These are phyloP conservation scores for Vulpes ferrilata DNA, from an alignment of 2,113 vertebrate species.

Conservation along the genomic window DNA sequence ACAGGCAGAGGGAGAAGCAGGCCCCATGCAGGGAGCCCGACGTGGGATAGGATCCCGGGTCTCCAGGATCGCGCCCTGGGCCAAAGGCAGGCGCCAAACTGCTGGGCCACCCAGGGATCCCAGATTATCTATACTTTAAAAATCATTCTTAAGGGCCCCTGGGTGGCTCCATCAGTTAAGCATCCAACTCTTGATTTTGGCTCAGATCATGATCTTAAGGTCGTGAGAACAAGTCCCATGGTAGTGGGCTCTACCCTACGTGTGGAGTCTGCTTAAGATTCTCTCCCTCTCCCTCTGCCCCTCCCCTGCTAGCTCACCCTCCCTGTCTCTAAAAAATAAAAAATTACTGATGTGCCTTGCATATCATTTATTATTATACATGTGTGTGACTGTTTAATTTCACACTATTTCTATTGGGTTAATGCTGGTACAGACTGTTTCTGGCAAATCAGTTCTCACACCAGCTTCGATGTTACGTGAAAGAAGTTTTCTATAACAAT, in stretches of 20 bases:
- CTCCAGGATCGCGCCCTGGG: too few species aligned
- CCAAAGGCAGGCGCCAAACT: too few species aligned
- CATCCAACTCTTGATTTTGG: not conserved
- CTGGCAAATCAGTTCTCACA: not conserved
- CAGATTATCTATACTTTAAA: slow-evolving; percentile 32
- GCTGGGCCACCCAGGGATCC: too few species aligned
- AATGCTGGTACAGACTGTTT: not conserved
- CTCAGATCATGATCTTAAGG: not conserved
- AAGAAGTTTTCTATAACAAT: slow-evolving; percentile 20
- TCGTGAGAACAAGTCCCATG: not conserved
- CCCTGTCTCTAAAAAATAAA: not conserved
- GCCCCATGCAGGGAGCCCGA: too few species aligned
- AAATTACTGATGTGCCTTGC: not conserved
- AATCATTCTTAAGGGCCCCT: not conserved
- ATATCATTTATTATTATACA: not conserved
- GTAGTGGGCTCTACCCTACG: not conserved
- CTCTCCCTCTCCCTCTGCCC: not conserved
- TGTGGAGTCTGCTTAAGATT: not conserved
- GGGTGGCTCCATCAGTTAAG: not conserved
- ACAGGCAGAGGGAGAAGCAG: too few species aligned
- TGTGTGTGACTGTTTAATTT: not conserved
- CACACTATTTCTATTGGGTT: slow-evolving; percentile 16
- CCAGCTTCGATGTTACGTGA: not conserved
- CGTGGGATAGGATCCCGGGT: too few species aligned
- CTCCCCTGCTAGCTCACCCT: not conserved